Percentiles rank a stretch among this genome's conserved stretches.
These are phyloP conservation scores for Dromius quadrimaculatus DNA, from an alignment of 2,888 invertebrate species.

Conservation along the genomic window DNA sequence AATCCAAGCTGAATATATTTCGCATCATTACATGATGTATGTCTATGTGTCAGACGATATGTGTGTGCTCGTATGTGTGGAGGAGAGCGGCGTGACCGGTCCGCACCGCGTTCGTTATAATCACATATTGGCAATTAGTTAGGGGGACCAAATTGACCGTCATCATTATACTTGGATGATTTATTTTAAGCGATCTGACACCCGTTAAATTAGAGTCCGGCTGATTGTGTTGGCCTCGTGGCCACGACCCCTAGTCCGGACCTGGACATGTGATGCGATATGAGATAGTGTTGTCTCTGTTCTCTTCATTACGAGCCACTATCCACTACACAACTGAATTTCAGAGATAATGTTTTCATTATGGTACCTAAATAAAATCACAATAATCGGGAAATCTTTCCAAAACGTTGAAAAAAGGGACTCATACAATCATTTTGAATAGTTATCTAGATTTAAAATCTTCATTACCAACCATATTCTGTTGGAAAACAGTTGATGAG, in stretches of 20 bases:
- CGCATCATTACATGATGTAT: constrained; percentile 37
- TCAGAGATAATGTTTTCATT: background rate
- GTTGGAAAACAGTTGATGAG: too few relatives aligned
- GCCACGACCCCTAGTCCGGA: constrained; percentile 14
- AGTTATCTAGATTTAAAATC: too few relatives aligned
- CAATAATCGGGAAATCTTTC: too few relatives aligned
- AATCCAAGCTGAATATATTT: constrained; percentile 33
- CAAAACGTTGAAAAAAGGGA: too few relatives aligned
- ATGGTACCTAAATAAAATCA: too few relatives aligned
- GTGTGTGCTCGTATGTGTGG: background rate
- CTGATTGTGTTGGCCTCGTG: constrained; percentile 57
- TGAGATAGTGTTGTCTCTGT: constrained; percentile 18
- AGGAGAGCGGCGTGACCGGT: background rate
- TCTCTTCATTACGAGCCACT: background rate
- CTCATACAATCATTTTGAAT: too few relatives aligned
- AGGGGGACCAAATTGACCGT: constrained; percentile 66
- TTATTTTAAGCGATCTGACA: constrained; percentile 66
- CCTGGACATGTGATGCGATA: constrained; percentile 28
- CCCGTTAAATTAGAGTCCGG: constrained; percentile 64
- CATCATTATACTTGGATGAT: constrained; percentile 67
- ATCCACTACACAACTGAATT: constrained; percentile 5
- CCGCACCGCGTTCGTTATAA: constrained; percentile 64
- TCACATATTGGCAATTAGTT: constrained; percentile 68
- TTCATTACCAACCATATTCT: too few relatives aligned
- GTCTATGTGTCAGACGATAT: background rate